Evolutionary conservation across 2,113 vertebrate genomes (phyloP).

Genomic region (Anser brachyrhynchus): DNA sequence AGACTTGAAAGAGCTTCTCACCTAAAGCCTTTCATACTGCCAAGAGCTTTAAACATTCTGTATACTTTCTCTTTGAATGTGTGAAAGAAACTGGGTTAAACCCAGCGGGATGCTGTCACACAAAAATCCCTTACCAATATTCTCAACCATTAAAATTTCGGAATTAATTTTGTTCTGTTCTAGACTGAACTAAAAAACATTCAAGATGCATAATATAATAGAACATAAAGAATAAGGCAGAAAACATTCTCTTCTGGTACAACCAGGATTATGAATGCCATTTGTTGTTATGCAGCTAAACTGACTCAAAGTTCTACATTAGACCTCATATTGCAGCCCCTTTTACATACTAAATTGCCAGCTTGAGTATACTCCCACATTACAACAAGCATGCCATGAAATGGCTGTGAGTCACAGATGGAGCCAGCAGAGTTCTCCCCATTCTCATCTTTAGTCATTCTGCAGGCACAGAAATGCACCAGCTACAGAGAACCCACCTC

Average conservation of each 20-base stretch:
- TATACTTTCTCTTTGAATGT: no score
- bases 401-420: slow-evolving; percentile 65
- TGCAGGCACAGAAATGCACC: slow-evolving; percentile 34
- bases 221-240: not conserved
- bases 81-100: not conserved
- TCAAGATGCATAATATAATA: not conserved
- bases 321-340: not conserved
- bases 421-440: slow-evolving; percentile 47
- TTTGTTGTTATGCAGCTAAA: slow-evolving; percentile 32
- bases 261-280: not conserved
- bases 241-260: not conserved
- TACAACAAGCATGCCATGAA: slow-evolving; percentile 28
- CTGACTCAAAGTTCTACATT: slow-evolving; percentile 40
- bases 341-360: slow-evolving; percentile 21
- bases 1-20: not conserved
- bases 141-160: not conserved
- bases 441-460: slow-evolving; percentile 57
- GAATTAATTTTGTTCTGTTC: not conserved
- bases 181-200: not conserved
- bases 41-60: not conserved
- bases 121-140: not conserved
- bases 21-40: not conserved
- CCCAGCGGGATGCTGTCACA: not conserved
- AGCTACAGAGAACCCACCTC: not conserved
- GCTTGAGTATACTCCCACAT: slow-evolving; percentile 60